phyloP scores from a whole-genome alignment of 2,888 invertebrate species.

The Pemphredon lugubris region DNA sequence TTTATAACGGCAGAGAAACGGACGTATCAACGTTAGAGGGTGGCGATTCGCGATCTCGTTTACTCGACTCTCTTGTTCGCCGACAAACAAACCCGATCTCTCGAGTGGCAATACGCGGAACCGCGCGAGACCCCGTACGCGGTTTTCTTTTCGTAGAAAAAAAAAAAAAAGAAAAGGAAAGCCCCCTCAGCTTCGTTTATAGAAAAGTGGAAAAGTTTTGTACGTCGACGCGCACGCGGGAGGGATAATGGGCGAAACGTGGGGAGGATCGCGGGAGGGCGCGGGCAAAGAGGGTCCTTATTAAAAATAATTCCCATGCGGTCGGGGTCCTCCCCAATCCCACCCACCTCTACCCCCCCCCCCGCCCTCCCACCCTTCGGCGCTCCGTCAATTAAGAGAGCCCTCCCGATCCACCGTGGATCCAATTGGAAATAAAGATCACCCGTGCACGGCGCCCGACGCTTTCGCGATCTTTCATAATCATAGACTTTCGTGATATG shows the following conservation, averaged over 20 bases:
- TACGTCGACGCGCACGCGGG: too few species aligned
- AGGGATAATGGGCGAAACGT: conserved; percentile 23
- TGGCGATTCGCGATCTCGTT: conserved; percentile 21
- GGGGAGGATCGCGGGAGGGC: conserved; percentile 21
- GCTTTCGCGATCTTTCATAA: conserved; percentile 67
- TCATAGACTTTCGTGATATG: conserved; percentile 73
- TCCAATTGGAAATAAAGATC: conserved; percentile 73
- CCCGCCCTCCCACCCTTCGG: conserved; percentile 57
- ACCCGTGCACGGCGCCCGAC: conserved; percentile 48
- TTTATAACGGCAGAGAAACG: conserved; percentile 15
- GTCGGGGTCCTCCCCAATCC: conserved; percentile 43
- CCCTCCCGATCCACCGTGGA: conserved; percentile 54
- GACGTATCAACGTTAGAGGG: conserved; percentile 4
- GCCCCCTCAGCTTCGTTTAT: too few species aligned
- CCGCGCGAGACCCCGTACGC: too few species aligned
- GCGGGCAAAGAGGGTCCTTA: conserved; percentile 59
- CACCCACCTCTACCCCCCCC: conserved; percentile 58
- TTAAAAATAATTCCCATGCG: conserved; percentile 69
- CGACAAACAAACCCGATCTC: too few species aligned
- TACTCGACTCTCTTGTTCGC: conserved; percentile 12
- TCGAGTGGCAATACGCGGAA: too few species aligned
- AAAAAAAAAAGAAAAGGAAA: too few species aligned
- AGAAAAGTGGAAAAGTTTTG: too few species aligned
- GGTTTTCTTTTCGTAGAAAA: too few species aligned
- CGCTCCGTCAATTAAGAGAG: conserved; percentile 60